Evolutionary conservation across 2,797 vertebrate genomes (phyloP), one percentile per base, ranked within the genome.

Genomic region (Hemitrygon akajei): DNA sequence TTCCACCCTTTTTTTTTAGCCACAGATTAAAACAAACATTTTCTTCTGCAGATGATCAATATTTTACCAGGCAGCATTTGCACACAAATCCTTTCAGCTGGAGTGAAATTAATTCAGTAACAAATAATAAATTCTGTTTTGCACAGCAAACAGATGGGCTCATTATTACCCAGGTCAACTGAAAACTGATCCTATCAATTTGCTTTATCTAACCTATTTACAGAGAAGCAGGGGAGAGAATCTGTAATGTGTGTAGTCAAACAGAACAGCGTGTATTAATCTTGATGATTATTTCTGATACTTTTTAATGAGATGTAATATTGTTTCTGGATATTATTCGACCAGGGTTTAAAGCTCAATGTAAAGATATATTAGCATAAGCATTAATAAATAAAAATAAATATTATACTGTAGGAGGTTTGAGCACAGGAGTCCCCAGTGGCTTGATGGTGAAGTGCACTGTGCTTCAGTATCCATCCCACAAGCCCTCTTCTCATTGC

Each of bases 121-220:
- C 71, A 91, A 89, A 95, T 95, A 95, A 96, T 95, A 95, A 95
- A 94, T 94, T 95, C 94, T 94, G 66, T 94, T 95, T 96, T 95
- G 94, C 94, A 95, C 94, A 95, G 94, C 94, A 95, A 95, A 95
- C 95, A 95, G 95, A 95, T 95, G 94, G 94, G 94, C 93, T 95
- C 94, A 95, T 86, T 94, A 95, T 95, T 95, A 94, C 95, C 94
- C 94, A 93, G 94, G 95, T 95, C 94, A 95, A 94, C 95, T 95
- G 94, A 76, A 94, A 95, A 94, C 94, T 94, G 95, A 95, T 95
- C 94, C 84, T 94, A 87, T 95, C 95, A 96, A 95, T 80, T 93
- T 95, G 94, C 94, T 93, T 94, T 95, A 95, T 95, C 95, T 94
- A 93, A 94, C 95, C 86, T 95, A 95, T 94, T 96, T 96, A 93